phyloP scores from a whole-genome alignment of 2,888 invertebrate species.

The Mactromeris polynyma region DNA sequence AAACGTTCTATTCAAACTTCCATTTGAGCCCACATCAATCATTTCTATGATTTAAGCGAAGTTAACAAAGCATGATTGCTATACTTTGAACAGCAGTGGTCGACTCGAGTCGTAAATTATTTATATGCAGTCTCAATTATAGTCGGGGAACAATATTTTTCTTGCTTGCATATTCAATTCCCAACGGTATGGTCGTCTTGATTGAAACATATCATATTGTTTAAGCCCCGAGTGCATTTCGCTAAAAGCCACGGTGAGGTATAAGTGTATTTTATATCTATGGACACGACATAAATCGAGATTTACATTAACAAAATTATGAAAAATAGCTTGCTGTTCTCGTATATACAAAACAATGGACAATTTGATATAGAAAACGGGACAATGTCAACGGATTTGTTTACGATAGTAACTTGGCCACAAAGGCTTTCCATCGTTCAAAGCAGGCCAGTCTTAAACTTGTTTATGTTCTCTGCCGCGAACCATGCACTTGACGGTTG shows the following conservation, averaged over 20 bases:
- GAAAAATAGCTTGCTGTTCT: too few relatives aligned
- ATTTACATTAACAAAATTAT: neutral
- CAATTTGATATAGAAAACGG: too few relatives aligned
- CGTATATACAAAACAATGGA: too few relatives aligned
- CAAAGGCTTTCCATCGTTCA: too few relatives aligned
- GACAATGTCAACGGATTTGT: too few relatives aligned
- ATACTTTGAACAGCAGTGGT: neutral
- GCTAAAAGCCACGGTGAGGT: neutral
- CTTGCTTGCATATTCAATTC: neutral
- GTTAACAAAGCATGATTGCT: neutral
- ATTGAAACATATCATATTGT: neutral
- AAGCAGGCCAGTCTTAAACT: too few relatives aligned
- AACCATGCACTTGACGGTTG: too few relatives aligned
- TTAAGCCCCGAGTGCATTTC: neutral
- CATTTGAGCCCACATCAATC: neutral
- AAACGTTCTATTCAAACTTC: neutral
- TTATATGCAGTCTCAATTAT: slow-evolving; percentile 1
- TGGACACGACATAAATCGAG: neutral
- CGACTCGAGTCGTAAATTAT: neutral
- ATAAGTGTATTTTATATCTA: neutral
- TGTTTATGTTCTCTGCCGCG: too few relatives aligned
- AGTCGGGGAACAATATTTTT: neutral
- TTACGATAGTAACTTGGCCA: too few relatives aligned
- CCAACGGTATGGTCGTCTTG: neutral
- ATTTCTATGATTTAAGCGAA: neutral